Conservation (phyloP, 2,797 vertebrate genomes). For the Petrocephalus schoutedeni region DNA sequence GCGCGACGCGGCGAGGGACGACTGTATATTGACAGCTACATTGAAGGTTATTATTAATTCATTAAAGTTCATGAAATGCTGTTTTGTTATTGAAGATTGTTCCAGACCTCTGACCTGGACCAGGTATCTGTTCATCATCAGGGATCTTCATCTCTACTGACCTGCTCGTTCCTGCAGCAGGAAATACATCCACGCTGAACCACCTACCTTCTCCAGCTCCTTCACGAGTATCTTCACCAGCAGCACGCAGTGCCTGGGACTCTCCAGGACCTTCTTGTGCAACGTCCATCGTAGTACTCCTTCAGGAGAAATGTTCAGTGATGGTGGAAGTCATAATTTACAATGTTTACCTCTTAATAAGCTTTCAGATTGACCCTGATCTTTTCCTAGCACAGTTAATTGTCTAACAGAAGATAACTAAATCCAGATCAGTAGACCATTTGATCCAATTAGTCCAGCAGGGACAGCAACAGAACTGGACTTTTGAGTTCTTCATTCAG, state of each 20-base stretch:
- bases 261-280: conserved; percentile 70
- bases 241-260: conserved; percentile 55
- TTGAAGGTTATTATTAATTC: too few relatives aligned
- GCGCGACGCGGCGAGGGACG: too few relatives aligned
- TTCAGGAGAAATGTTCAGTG: conserved; percentile 33
- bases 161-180: not conserved
- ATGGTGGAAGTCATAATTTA: not conserved
- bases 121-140: too few relatives aligned
- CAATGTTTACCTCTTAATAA: not conserved
- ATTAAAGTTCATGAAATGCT: too few relatives aligned
- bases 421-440: not conserved
- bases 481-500: not conserved
- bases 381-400: not conserved
- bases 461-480: not conserved
- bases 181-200: not conserved
- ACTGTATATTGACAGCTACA: not conserved
- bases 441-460: not conserved
- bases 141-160: not conserved
- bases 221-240: conserved; percentile 68
- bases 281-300: conserved; percentile 78
- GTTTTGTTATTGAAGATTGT: too few relatives aligned
- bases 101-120: too few relatives aligned
- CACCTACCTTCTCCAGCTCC: conserved; percentile 72
- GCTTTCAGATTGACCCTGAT: not conserved
- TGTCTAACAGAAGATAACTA: not conserved